phyloP scores from a whole-genome alignment of 2,113 vertebrate species.

The Asarcornis scutulata region DNA sequence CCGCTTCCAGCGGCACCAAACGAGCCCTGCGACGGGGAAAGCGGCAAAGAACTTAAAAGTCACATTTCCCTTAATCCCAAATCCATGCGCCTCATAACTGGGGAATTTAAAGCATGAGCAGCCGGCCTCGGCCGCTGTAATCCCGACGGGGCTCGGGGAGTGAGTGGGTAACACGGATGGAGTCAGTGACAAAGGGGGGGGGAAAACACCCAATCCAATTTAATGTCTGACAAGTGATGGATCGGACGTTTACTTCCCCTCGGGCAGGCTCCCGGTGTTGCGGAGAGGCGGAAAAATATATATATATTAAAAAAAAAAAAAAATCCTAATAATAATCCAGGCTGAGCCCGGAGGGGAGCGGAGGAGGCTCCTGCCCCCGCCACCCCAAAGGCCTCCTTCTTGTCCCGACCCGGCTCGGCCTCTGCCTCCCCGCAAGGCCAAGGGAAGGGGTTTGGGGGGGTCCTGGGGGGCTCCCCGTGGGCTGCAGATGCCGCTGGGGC shows the following conservation, averaged over 20 bases:
- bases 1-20: constrained; percentile 72
- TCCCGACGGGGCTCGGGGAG: constrained; percentile 63
- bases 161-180: constrained; percentile 50
- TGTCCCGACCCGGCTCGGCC: background rate
- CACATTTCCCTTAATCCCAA: constrained; percentile 85
- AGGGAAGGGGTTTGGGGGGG: no score
- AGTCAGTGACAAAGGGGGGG: constrained; percentile 52
- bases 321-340: background rate
- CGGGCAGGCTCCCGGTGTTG: background rate
- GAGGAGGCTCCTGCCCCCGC: background rate
- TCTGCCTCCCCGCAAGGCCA: background rate
- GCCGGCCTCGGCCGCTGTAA: constrained; percentile 65
- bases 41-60: constrained; percentile 82
- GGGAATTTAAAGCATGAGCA: constrained; percentile 78
- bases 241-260: constrained; percentile 42
- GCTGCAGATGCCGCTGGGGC: background rate
- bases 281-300: background rate
- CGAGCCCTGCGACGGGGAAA: constrained; percentile 78
- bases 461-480: background rate
- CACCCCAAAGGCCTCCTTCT: constrained; percentile 13
- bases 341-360: background rate
- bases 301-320: no score
- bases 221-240: constrained; percentile 64
- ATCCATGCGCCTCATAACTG: constrained; percentile 78
- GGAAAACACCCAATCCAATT: constrained; percentile 62